Percentiles rank a stretch among this genome's conserved stretches.
Conservation (phyloP, 2,113 vertebrate genomes). For the Suncus etruscus region DNA sequence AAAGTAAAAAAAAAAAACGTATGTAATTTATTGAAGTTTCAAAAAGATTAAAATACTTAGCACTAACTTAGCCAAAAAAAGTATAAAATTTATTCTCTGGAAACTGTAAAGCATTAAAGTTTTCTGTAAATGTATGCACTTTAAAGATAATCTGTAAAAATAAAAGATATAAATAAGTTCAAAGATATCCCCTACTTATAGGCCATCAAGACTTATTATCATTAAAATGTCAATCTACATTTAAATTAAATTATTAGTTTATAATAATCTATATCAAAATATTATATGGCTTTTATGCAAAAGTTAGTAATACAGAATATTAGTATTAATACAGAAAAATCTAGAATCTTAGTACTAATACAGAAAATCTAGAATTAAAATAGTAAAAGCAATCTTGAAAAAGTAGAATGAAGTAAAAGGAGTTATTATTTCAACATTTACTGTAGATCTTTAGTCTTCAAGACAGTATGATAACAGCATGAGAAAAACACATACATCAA, state of each 20-base stretch:
- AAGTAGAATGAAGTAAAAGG: not conserved
- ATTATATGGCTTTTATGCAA: not conserved
- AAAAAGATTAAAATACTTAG: slow-evolving; percentile 14
- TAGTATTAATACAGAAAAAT: no score
- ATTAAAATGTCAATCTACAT: not conserved
- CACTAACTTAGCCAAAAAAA: slow-evolving; percentile 40
- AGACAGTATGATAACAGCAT: no score
- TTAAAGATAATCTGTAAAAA: not conserved
- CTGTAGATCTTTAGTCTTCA: no score
- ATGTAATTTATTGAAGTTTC: not conserved
- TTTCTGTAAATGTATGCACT: no score
- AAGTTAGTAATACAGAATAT: not conserved
- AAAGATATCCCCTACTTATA: not conserved
- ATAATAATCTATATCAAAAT: not conserved
- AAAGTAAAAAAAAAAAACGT: not conserved
- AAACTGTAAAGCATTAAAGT: not conserved
- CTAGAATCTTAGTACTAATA: not conserved
- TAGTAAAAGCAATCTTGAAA: slow-evolving; percentile 6
- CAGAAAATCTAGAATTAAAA: not conserved
- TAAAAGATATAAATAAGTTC: not conserved
- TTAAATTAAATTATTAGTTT: not conserved
- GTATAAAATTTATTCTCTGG: not conserved
- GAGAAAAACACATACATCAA: no score
- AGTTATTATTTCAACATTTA: not conserved
- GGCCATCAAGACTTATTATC: not conserved